Evolutionary conservation across 37 sponge, comb jelly and placozoan species (phyloP).

Genomic region (Spongilla lacustris): DNA sequence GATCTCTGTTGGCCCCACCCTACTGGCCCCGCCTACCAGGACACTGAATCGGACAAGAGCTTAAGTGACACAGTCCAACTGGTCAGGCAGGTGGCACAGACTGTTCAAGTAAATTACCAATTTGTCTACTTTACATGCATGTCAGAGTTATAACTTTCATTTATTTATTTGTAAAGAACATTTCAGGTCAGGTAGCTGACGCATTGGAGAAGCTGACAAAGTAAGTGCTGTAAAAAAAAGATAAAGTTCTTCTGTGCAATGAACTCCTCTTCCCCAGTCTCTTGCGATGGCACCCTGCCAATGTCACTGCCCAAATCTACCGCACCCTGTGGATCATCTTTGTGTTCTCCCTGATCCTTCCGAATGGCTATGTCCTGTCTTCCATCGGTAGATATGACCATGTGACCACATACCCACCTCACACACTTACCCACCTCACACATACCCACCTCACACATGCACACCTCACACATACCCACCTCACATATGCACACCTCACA

Average conservation of each 20-base stretch:
- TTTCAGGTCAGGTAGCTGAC: constrained; percentile 32
- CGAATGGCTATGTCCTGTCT: constrained; percentile 51
- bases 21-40: too few species aligned
- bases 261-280: constrained; percentile 62
- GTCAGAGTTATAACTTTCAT: too few species aligned
- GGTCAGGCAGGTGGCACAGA: constrained; percentile 68
- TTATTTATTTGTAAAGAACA: constrained; percentile 25
- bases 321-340: constrained; percentile 47
- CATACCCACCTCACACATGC: background rate
- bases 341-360: constrained; percentile 50
- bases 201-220: constrained; percentile 70
- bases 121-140: too few species aligned
- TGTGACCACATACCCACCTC: too few species aligned
- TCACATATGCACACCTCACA: background rate
- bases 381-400: constrained; percentile 29
- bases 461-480: too few species aligned
- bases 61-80: constrained; percentile 62
- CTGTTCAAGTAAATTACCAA: constrained; percentile 46
- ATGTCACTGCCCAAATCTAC: constrained; percentile 69
- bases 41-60: background rate
- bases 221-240: constrained; percentile 40
- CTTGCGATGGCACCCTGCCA: constrained; percentile 70
- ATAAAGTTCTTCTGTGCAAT: too few species aligned
- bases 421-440: background rate
- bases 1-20: too few species aligned